Conservation (phyloP, 2,797 vertebrate genomes). For the Fratercula arctica region DNA sequence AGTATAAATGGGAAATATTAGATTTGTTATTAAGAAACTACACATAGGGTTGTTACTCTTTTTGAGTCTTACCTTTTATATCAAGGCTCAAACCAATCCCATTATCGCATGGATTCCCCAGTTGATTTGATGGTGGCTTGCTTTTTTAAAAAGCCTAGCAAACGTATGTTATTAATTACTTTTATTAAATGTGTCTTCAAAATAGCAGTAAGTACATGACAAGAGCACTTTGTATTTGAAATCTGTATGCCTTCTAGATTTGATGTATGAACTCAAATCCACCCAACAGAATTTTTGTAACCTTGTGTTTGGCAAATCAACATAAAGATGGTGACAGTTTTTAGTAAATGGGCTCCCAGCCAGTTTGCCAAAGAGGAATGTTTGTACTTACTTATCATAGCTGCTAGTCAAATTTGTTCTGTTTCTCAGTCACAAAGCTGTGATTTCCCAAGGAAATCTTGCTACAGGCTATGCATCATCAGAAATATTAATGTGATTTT, state of each 20-base stretch:
- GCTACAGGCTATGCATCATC: background rate
- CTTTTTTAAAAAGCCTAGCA: background rate
- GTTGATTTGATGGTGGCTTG: background rate
- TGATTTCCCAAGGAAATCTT: background rate
- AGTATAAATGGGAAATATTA: background rate
- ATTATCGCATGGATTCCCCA: background rate
- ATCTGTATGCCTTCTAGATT: background rate
- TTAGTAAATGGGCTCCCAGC: background rate
- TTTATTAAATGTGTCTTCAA: background rate
- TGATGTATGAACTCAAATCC: background rate
- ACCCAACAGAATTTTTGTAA: background rate
- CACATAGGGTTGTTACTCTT: background rate
- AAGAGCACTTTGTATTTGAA: background rate
- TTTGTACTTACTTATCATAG: background rate
- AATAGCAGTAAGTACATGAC: background rate
- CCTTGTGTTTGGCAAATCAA: background rate
- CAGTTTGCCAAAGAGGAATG: background rate
- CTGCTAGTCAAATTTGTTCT: background rate
- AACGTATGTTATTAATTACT: background rate
- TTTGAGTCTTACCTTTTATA: background rate
- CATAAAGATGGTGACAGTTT: background rate
- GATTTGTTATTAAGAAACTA: background rate
- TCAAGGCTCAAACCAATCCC: background rate
- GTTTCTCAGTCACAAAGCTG: background rate
- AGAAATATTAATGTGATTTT: background rate